These are phyloP conservation scores for Nerophis lumbriciformis DNA, from an alignment of 2,113 vertebrate genomes.

Conservation along the genomic window DNA sequence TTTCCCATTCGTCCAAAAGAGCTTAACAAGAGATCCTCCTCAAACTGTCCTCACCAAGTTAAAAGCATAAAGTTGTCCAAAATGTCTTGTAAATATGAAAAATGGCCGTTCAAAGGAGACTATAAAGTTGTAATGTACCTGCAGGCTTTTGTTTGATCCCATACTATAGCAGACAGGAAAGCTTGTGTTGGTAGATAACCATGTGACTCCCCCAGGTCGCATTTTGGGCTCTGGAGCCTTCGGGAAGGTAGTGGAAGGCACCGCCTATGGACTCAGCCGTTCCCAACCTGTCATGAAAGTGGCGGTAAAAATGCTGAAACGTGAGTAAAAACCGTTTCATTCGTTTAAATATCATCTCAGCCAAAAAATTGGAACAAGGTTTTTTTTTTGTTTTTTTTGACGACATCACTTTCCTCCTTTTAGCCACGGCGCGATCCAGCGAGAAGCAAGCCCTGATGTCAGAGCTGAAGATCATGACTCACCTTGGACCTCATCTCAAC, in stretches of 20 bases:
- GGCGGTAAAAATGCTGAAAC: constrained; percentile 98
- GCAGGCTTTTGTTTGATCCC: background rate
- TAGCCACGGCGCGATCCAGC: constrained; percentile 95
- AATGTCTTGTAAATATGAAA: background rate
- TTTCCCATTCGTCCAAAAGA: background rate
- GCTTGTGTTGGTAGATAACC: constrained; percentile 3
- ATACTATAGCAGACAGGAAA: constrained; percentile 23
- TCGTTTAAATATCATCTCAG: background rate
- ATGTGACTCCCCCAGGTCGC: constrained; percentile 74
- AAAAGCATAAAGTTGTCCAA: background rate
- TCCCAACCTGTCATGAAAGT: constrained; percentile 98
- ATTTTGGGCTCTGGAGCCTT: constrained; percentile 96
- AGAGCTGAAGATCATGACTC: constrained; percentile 99
- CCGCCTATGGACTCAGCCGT: constrained; percentile 90
- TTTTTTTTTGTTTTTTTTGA: background rate
- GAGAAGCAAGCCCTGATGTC: constrained; percentile 99
- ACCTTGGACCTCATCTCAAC: constrained; percentile 94
- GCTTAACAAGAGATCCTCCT: too few relatives aligned
- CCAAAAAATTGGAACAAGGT: background rate
- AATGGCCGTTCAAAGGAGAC: constrained; percentile 41
- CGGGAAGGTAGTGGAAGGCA: constrained; percentile 97
- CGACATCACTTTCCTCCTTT: constrained; percentile 9
- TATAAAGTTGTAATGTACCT: constrained; percentile 17
- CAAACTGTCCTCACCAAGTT: background rate
- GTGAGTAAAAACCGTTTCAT: constrained; percentile 70